Evolutionary conservation across 2,888 invertebrate species (phyloP).

Genomic region (Pandemis corylana): DNA sequence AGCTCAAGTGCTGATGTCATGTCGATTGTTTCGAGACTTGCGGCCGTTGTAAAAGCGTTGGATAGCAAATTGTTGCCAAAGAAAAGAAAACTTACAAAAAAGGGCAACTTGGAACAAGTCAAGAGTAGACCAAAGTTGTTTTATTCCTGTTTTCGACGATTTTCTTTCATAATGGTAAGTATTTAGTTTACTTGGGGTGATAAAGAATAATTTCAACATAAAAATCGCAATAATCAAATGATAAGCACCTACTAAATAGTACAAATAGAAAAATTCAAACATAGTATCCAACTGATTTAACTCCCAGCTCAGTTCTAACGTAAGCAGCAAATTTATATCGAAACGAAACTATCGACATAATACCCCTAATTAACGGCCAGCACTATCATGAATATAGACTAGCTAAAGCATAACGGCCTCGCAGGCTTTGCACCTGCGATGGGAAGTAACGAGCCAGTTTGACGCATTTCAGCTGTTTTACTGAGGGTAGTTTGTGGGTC

Average conservation of each 20-base stretch:
- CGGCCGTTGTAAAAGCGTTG: neutral
- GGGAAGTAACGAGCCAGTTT: slow-evolving; percentile 11
- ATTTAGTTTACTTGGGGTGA: too few relatives aligned
- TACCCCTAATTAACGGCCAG: neutral
- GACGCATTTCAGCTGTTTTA: slow-evolving; percentile 20
- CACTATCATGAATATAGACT: slow-evolving; percentile 3
- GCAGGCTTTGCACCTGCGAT: slow-evolving; percentile 12
- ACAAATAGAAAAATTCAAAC: too few relatives aligned
- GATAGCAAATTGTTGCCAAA: neutral
- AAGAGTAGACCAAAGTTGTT: too few relatives aligned
- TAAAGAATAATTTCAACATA: too few relatives aligned
- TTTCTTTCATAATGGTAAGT: too few relatives aligned
- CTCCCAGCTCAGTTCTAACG: too few relatives aligned
- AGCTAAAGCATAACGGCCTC: slow-evolving; percentile 12
- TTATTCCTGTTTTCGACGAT: too few relatives aligned
- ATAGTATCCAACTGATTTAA: too few relatives aligned
- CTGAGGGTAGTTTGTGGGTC: neutral
- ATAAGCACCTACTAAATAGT: too few relatives aligned
- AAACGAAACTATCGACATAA: slow-evolving; percentile 1
- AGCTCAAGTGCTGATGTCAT: slow-evolving; percentile 47
- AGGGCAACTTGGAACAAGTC: too few relatives aligned
- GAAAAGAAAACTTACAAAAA: too few relatives aligned
- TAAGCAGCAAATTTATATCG: neutral
- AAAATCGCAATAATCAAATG: too few relatives aligned
- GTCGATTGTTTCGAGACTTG: slow-evolving; percentile 46